Percentiles rank a stretch among this genome's conserved stretches.
phyloP scores from a whole-genome alignment of 2,888 invertebrate species.

The Nemapogon koenigi region DNA sequence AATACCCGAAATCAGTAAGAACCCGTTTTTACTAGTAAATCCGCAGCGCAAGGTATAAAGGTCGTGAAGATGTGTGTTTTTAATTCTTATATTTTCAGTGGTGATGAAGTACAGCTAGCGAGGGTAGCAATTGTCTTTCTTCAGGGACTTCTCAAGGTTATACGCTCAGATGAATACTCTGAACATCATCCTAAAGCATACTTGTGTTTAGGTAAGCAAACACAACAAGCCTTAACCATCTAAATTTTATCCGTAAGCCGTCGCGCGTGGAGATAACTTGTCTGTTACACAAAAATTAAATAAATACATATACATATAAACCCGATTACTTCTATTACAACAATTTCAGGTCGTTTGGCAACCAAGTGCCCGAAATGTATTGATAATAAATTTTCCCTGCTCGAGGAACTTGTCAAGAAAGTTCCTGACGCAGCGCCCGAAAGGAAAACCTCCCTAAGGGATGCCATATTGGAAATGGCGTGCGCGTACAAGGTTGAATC shows the following conservation, averaged over 20 bases:
- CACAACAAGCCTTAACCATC: too few relatives aligned
- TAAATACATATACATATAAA: too few relatives aligned
- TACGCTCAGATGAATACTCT: conserved; percentile 67
- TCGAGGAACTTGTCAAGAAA: conserved; percentile 55
- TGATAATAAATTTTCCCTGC: conserved; percentile 40
- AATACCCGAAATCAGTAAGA: too few relatives aligned
- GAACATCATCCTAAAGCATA: conserved; percentile 75
- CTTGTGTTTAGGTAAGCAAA: conserved; percentile 74
- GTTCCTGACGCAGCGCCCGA: conserved; percentile 58
- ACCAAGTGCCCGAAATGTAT: conserved; percentile 45
- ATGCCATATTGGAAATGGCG: conserved; percentile 73
- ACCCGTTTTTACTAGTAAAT: too few relatives aligned
- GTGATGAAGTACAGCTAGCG: conserved; percentile 64
- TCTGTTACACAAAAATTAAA: too few relatives aligned
- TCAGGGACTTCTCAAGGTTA: conserved; percentile 75
- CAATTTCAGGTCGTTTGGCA: conserved; percentile 42
- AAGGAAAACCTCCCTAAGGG: conserved; percentile 69
- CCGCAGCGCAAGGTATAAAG: too few relatives aligned
- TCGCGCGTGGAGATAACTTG: too few relatives aligned
- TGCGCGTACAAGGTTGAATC: conserved; percentile 64
- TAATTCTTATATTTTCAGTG: conserved; percentile 53
- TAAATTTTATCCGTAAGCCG: too few relatives aligned
- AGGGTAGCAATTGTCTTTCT: conserved; percentile 76
- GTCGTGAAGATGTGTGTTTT: too few relatives aligned
- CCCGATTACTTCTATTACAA: too few relatives aligned